A percentile compares a stretch with the other conserved stretches of the same genome.
Conservation (phyloP, 2,888 invertebrate species). For the Sturmia bella region DNA sequence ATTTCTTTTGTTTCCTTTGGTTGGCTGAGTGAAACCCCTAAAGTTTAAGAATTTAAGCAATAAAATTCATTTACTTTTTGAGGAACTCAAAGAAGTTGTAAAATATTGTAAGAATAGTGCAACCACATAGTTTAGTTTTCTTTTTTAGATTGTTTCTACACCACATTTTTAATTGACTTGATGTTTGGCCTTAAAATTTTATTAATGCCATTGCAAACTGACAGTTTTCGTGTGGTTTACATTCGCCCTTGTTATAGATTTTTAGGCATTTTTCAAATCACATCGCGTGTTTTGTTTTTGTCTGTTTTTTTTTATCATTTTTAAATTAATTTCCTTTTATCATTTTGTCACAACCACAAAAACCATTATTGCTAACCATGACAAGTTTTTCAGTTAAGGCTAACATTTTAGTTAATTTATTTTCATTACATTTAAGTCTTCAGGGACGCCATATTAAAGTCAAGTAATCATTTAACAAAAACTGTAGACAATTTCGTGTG, state of each 20-base stretch:
- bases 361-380: constrained; percentile 56
- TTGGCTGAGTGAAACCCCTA: too few species aligned
- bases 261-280: background rate
- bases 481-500: constrained; percentile 45
- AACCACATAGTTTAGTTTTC: background rate
- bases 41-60: too few species aligned
- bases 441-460: background rate
- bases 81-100: too few species aligned
- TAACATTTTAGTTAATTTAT: background rate
- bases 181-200: constrained; percentile 11
- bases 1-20: too few species aligned
- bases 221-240: constrained; percentile 21
- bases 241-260: background rate
- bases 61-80: too few species aligned
- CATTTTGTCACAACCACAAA: constrained; percentile 70
- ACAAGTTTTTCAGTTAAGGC: constrained; percentile 35
- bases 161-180: constrained; percentile 44
- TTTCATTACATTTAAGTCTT: background rate
- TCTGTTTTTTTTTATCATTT: constrained; percentile 35
- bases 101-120: too few species aligned
- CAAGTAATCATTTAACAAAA: constrained; percentile 16
- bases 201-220: constrained; percentile 12
- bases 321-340: constrained; percentile 81
- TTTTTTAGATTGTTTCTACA: background rate
- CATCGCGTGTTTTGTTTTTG: too few species aligned